Percentiles rank a stretch among this genome's conserved stretches.
Conservation (phyloP, 37 sponge, comb jelly and placozoan species). For the Cliona cf. orientalis region DNA sequence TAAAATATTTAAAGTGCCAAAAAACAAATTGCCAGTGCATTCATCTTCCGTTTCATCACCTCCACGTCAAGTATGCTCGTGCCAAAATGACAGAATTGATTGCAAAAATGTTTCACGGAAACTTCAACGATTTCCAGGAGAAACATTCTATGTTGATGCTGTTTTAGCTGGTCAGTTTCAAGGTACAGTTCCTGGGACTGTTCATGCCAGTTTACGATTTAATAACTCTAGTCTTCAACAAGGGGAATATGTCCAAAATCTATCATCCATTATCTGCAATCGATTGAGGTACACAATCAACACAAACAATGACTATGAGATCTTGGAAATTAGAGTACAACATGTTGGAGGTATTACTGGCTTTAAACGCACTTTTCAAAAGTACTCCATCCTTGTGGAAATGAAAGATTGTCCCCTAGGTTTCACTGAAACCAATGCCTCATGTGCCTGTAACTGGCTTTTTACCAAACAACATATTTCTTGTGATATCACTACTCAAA, state of each 20-base stretch:
- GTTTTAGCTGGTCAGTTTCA: slow-evolving; percentile 3
- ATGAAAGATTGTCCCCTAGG: slow-evolving; percentile 9
- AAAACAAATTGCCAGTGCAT: not conserved
- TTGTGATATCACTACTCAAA: not conserved
- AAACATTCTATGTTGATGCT: not conserved
- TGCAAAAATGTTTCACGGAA: not conserved
- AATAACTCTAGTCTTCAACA: no score
- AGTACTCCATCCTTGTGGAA: not conserved
- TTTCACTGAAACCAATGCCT: not conserved
- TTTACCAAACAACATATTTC: not conserved
- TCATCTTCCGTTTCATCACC: not conserved
- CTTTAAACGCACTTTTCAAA: not conserved
- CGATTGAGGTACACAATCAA: no score
- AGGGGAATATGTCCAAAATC: no score
- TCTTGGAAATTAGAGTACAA: no score
- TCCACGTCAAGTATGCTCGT: not conserved
- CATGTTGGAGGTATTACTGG: not conserved
- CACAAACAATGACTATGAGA: no score
- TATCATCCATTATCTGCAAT: no score
- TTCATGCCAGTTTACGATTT: not conserved
- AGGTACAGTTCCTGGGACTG: slow-evolving; percentile 11
- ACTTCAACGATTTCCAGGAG: slow-evolving; percentile 6
- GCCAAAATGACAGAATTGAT: not conserved
- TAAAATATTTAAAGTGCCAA: not conserved
- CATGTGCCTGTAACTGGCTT: not conserved